Percentiles rank a stretch among this genome's conserved stretches.
Conservation (phyloP, 2,113 vertebrate species). For the Ellobius talpinus region DNA sequence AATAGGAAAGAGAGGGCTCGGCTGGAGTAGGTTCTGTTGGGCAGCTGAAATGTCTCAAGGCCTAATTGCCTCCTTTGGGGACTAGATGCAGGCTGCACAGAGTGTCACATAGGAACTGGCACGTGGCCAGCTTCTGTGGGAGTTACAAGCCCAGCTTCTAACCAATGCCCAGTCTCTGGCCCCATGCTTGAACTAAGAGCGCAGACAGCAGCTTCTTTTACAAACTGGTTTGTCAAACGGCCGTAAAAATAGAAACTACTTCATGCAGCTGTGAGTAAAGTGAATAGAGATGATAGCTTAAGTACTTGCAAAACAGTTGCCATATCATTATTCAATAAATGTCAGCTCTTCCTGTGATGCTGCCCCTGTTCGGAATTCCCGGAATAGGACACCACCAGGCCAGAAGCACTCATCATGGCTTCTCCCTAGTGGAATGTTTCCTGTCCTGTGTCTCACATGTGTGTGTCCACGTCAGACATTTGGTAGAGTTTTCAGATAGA, state of each 20-base stretch:
- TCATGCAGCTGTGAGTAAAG: not conserved
- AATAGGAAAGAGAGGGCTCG: no score
- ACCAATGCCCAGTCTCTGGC: not conserved
- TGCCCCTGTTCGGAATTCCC: not conserved
- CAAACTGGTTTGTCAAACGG: not conserved
- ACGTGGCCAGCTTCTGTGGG: accelerated
- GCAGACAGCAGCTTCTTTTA: not conserved
- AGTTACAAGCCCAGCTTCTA: not conserved
- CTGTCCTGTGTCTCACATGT: not conserved
- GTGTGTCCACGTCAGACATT: not conserved
- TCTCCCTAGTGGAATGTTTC: not conserved
- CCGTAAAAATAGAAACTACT: not conserved
- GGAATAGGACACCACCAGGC: not conserved
- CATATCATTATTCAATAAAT: not conserved
- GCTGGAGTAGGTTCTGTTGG: not conserved
- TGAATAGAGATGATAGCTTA: not conserved
- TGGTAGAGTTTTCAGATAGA: conserved; percentile 2
- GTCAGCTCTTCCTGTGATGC: not conserved
- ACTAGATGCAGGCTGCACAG: not conserved
- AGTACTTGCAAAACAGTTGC: not conserved
- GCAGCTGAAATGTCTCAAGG: not conserved
- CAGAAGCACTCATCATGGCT: not conserved
- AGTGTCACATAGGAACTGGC: not conserved
- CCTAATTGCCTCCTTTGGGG: not conserved
- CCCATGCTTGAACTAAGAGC: not conserved